A percentile compares a stretch with the other conserved stretches of the same genome.
phyloP scores from a whole-genome alignment of 2,888 invertebrate species.

The Catocala sponsa region DNA sequence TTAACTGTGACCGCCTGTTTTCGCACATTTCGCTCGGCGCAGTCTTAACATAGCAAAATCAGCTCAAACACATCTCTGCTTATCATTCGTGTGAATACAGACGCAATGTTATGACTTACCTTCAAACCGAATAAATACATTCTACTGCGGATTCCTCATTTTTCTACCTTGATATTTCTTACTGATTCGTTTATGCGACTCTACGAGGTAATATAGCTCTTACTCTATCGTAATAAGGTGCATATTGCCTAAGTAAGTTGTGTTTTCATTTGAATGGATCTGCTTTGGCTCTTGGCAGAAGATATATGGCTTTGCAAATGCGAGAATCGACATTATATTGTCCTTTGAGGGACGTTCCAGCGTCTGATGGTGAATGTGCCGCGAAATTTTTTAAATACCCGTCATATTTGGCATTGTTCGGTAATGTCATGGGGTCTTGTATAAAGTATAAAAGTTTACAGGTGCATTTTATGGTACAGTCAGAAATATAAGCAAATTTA shows the following conservation, averaged over 20 bases:
- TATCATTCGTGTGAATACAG: too few relatives aligned
- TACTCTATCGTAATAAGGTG: constrained; percentile 45
- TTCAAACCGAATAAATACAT: constrained; percentile 57
- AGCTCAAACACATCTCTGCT: too few relatives aligned
- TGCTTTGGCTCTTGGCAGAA: constrained; percentile 59
- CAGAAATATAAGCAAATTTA: background rate
- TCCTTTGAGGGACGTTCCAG: constrained; percentile 61
- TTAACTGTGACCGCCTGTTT: too few relatives aligned
- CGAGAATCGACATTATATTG: constrained; percentile 75
- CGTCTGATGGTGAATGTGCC: constrained; percentile 52
- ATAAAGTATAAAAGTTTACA: constrained; percentile 33
- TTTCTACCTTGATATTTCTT: constrained; percentile 54
- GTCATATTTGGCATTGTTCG: constrained; percentile 47
- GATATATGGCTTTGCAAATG: constrained; percentile 70
- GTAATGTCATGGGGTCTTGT: constrained; percentile 32
- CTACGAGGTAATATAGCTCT: constrained; percentile 35
- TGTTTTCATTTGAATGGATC: constrained; percentile 69
- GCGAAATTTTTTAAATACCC: constrained; percentile 49
- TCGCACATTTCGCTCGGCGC: too few relatives aligned
- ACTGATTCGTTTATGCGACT: constrained; percentile 41
- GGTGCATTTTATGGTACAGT: constrained; percentile 16
- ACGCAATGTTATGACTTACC: constrained; percentile 52
- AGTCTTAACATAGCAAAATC: too few relatives aligned
- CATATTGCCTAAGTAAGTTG: constrained; percentile 34
- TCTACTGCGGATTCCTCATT: constrained; percentile 56